Evolutionary conservation across 1,140 invertebrate species (phyloP).

Genomic region (Drosophila nebulosa): DNA sequence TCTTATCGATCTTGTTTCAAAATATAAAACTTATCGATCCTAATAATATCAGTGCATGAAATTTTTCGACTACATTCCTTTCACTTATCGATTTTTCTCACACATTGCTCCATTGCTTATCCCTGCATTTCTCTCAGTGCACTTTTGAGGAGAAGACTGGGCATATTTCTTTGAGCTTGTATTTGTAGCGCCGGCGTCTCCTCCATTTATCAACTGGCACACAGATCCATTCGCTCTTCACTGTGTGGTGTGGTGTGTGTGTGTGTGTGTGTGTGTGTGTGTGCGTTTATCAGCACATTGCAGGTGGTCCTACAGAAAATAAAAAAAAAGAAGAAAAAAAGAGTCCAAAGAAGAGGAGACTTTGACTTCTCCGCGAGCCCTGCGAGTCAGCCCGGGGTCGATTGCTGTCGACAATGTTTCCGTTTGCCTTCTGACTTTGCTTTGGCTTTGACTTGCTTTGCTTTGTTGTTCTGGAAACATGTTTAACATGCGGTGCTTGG

Average conservation of each 20-base stretch:
- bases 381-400: constrained; percentile 49
- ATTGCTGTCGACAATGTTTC: constrained; percentile 48
- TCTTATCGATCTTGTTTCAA: too few species aligned
- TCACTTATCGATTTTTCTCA: too few species aligned
- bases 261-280: constrained; percentile 23
- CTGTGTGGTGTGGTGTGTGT: constrained; percentile 3
- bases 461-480: constrained; percentile 49
- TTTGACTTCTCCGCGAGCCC: constrained; percentile 29
- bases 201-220: constrained; percentile 62
- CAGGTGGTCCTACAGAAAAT: constrained; percentile 62
- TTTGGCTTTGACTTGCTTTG: constrained; percentile 15
- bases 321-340: background rate
- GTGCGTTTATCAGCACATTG: constrained; percentile 75
- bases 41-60: too few species aligned
- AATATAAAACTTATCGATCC: background rate
- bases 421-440: constrained; percentile 49
- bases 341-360: constrained; percentile 10
- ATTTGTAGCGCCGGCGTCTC: constrained; percentile 70
- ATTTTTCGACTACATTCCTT: too few species aligned
- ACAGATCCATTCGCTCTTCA: constrained; percentile 3
- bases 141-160: background rate
- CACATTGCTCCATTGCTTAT: too few species aligned
- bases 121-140: background rate
- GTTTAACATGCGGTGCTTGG: constrained; percentile 72
- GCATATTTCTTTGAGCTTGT: constrained; percentile 4